Base-by-base conservation (phyloP, 2,888 invertebrate species). In the Perithous albicinctus region DNA sequence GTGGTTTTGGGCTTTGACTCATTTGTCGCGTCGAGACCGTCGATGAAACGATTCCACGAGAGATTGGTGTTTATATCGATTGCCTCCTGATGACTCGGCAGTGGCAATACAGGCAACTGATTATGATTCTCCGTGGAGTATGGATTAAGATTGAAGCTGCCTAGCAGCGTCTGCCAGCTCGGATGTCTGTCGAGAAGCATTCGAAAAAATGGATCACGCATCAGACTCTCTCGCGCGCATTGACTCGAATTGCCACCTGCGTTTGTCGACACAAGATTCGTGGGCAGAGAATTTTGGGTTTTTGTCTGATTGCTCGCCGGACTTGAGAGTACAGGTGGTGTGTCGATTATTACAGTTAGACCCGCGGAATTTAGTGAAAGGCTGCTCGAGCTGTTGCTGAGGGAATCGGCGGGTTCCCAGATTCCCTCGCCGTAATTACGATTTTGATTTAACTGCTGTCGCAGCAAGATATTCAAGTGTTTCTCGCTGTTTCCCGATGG, bases 31-130 rank as follows among this genome's bases (percentile, higher is more conserved):
- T 94, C 94, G 10, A 94, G 92, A 29, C 94, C 94, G 73, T 94
- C 95, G 41, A 95, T 94, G 84, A 95, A 95, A 82, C 94, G 94
- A 87, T 93, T 95, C 88, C 93, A 93, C 66, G 94, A 93, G 6
- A 94, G 88, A 77, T 94, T 94, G 26, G 94, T 86, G 78, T 95
- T 95, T 18, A 94, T 93, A 63, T 94, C 94, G 26, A 59, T 59
- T 15, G 94, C 94, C 82, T 95, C 95, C 10, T 94, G 94, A 82
- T 94, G 94, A 0, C 94, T 93, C 88, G 95, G 94, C 4, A 94
- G 88, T 0, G 94, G 93, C 74, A 91, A 80, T 20, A 89, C 88
- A 1, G 90, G 89, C 76, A 90, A 83, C 66, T 88, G 87, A 15
- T 85, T 85, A 54, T 86, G 87, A 18, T 84, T 83, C 3, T 90